phyloP scores from a whole-genome alignment of 2,888 invertebrate species.

The Brachyopa scutellaris region DNA sequence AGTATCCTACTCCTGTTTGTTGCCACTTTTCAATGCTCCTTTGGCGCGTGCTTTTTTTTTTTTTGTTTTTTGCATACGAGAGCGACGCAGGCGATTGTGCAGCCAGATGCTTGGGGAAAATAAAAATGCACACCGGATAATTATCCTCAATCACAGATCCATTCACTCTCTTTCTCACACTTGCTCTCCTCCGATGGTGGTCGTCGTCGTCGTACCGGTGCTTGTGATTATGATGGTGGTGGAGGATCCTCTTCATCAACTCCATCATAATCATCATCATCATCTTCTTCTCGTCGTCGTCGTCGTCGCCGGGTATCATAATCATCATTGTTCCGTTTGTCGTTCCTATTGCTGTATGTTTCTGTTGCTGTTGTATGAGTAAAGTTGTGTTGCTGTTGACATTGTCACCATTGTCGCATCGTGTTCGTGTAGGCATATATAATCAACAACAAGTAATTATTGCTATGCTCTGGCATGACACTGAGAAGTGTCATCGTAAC shows the following conservation, averaged over 20 bases:
- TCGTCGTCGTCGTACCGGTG: slow-evolving; percentile 22
- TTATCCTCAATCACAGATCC: slow-evolving; percentile 71
- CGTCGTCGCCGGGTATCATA: slow-evolving; percentile 63
- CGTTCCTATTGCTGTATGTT: slow-evolving; percentile 19
- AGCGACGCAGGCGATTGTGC: not conserved
- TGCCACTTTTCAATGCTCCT: slow-evolving; percentile 35
- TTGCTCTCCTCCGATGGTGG: slow-evolving; percentile 37
- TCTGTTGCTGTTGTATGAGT: slow-evolving; percentile 45
- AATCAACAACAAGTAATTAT: slow-evolving; percentile 73
- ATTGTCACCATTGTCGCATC: slow-evolving; percentile 72
- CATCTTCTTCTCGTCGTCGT: slow-evolving; percentile 39
- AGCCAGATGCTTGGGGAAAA: slow-evolving; percentile 40
- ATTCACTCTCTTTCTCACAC: slow-evolving; percentile 69
- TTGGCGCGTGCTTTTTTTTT: slow-evolving; percentile 35
- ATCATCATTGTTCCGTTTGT: slow-evolving; percentile 65
- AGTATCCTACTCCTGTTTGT: slow-evolving; percentile 28
- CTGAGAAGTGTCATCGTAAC: slow-evolving; percentile 73
- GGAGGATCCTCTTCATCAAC: slow-evolving; percentile 70
- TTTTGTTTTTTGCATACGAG: slow-evolving; percentile 34
- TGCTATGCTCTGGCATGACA: slow-evolving; percentile 72
- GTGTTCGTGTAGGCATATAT: slow-evolving; percentile 72
- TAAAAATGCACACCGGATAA: slow-evolving; percentile 72
- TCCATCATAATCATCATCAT: slow-evolving; percentile 49
- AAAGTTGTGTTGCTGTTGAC: slow-evolving; percentile 69
- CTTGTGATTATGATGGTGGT: slow-evolving; percentile 9